Evolutionary conservation across 2,888 invertebrate species (phyloP).

Genomic region (Stenodema calcarata): DNA sequence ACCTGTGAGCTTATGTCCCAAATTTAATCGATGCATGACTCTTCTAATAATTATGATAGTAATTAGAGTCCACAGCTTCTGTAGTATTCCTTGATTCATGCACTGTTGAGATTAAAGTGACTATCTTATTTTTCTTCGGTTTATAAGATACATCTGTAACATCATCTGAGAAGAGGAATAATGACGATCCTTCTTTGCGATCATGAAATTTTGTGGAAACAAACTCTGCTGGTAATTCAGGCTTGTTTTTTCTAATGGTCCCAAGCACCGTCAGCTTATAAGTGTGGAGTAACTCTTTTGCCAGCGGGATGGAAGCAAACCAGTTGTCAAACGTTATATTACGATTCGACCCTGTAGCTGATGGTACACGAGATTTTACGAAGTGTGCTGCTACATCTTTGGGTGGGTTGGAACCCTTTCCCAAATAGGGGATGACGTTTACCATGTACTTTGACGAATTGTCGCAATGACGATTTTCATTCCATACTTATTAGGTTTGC

Average conservation of each 20-base stretch:
- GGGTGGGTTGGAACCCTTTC: slow-evolving; percentile 33
- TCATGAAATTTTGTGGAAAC: too few relatives aligned
- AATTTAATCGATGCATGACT: background rate
- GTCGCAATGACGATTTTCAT: slow-evolving; percentile 53
- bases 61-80: background rate
- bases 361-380: slow-evolving; percentile 26
- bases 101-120: too few relatives aligned
- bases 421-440: slow-evolving; percentile 27
- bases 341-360: background rate
- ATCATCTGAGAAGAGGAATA: too few relatives aligned
- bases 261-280: too few relatives aligned
- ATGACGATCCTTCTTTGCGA: too few relatives aligned
- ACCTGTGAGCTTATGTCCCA: background rate
- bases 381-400: slow-evolving; percentile 4
- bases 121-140: too few relatives aligned
- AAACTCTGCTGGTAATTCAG: too few relatives aligned
- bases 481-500: slow-evolving; percentile 57
- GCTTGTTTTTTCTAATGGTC: too few relatives aligned
- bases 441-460: slow-evolving; percentile 28
- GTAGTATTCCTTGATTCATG: background rate
- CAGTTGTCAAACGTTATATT: slow-evolving; percentile 25
- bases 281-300: too few relatives aligned
- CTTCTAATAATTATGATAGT: background rate
- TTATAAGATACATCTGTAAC: too few relatives aligned
- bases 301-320: too few relatives aligned